A percentile compares a stretch with the other conserved stretches of the same genome.
Conservation (phyloP, 2,888 invertebrate genomes). For the Galerucella calmariensis region DNA sequence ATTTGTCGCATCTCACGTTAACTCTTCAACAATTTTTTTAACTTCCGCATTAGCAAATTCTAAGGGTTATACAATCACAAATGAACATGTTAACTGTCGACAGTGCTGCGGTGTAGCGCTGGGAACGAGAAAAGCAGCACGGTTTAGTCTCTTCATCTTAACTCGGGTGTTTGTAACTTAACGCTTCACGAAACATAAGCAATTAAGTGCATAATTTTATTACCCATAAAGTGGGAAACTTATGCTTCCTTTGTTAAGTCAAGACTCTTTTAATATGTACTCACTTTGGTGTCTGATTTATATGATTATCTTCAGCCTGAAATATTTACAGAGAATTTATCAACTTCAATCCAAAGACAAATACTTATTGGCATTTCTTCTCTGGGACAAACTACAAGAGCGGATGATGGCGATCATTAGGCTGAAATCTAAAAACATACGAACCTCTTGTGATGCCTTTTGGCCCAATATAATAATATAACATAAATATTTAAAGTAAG, state of each 20-base stretch:
- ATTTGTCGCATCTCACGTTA: background rate
- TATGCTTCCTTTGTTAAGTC: constrained; percentile 55
- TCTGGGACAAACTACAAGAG: too few relatives aligned
- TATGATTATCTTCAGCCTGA: background rate
- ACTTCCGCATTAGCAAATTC: constrained; percentile 21
- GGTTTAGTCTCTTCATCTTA: constrained; percentile 51
- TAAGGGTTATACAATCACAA: constrained; percentile 31
- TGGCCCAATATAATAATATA: too few relatives aligned
- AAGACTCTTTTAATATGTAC: constrained; percentile 23
- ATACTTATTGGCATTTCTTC: too few relatives aligned
- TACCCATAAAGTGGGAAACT: constrained; percentile 60
- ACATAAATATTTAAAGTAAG: too few relatives aligned
- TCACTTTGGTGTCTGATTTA: background rate
- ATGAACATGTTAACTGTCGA: constrained; percentile 46
- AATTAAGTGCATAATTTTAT: constrained; percentile 66
- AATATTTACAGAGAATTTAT: background rate
- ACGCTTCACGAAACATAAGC: constrained; percentile 63
- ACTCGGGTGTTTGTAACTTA: constrained; percentile 58
- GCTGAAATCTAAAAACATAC: too few relatives aligned
- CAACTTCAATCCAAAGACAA: too few relatives aligned
- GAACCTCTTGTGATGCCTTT: too few relatives aligned
- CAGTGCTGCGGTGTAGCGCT: constrained; percentile 55
- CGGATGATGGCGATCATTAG: too few relatives aligned
- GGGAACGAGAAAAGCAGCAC: constrained; percentile 49
- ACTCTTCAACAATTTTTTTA: background rate